These are phyloP conservation scores for Morbakka virulenta DNA, from an alignment of 30 jellyfish, hydroid and myxozoan species.

Conservation along the genomic window DNA sequence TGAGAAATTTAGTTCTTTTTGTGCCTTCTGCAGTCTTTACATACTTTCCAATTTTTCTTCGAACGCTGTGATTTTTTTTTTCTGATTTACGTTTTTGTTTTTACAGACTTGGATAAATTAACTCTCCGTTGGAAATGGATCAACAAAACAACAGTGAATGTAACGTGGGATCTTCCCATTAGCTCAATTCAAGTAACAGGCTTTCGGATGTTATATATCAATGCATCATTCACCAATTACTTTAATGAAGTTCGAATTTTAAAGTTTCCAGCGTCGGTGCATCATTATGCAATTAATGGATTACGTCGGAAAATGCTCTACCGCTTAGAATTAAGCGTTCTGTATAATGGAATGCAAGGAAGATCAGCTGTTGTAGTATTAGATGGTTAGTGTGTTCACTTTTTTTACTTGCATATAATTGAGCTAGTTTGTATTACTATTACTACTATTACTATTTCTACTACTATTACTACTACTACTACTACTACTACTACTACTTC, in stretches of 20 bases:
- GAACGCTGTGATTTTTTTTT: neutral
- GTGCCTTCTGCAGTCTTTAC: too few relatives aligned
- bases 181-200: slow-evolving; percentile 41
- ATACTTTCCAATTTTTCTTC: too few relatives aligned
- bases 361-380: slow-evolving; percentile 38
- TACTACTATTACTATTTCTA: too few relatives aligned
- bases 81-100: neutral
- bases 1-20: too few relatives aligned
- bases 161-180: slow-evolving; percentile 5
- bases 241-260: slow-evolving; percentile 43
- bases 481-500: too few relatives aligned
- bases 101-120: slow-evolving; percentile 15
- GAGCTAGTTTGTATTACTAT: too few relatives aligned
- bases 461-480: too few relatives aligned
- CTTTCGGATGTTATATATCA: slow-evolving; percentile 25
- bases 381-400: too few relatives aligned
- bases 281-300: neutral
- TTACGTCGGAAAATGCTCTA: slow-evolving; percentile 30
- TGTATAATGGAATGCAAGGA: slow-evolving; percentile 42
- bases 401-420: too few relatives aligned
- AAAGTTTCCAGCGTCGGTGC: slow-evolving; percentile 3
- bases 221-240: slow-evolving; percentile 29
- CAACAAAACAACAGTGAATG: slow-evolving; percentile 21
- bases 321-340: slow-evolving; percentile 48
- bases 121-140: slow-evolving; percentile 27